Evolutionary conservation across 2,888 invertebrate genomes (phyloP).

Genomic region (Drosophila colorata): DNA sequence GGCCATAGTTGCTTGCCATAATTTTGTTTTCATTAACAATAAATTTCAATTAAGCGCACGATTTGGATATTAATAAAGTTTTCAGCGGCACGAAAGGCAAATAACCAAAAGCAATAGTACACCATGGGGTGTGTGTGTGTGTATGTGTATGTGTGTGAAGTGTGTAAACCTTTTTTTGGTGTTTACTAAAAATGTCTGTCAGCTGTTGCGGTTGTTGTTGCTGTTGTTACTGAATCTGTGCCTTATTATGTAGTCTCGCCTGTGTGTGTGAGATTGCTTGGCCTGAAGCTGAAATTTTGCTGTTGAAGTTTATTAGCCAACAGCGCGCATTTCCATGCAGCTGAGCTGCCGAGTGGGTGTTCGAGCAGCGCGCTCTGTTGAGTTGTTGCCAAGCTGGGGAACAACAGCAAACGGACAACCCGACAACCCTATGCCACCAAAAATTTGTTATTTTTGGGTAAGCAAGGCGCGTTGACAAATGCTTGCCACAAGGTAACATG

Average conservation of each 20-base stretch:
- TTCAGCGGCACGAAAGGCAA: slow-evolving; percentile 72
- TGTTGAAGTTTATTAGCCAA: slow-evolving; percentile 58
- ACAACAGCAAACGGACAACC: slow-evolving; percentile 4
- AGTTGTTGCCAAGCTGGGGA: slow-evolving; percentile 12
- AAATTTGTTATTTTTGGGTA: slow-evolving; percentile 17
- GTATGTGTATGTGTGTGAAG: slow-evolving; percentile 27
- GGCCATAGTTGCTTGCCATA: slow-evolving; percentile 63
- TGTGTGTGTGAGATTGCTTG: slow-evolving; percentile 9
- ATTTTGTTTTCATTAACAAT: slow-evolving; percentile 76
- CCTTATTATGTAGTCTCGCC: slow-evolving; percentile 18
- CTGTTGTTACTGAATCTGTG: slow-evolving; percentile 13
- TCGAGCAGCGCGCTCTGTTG: slow-evolving; percentile 36
- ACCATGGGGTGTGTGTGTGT: slow-evolving; percentile 7
- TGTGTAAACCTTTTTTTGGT: slow-evolving; percentile 55
- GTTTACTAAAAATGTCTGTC: slow-evolving; percentile 23
- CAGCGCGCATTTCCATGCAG: slow-evolving; percentile 35
- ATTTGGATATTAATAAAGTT: slow-evolving; percentile 78
- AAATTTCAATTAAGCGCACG: slow-evolving; percentile 81
- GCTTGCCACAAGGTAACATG: slow-evolving; percentile 49
- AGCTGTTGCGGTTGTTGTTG: slow-evolving; percentile 10
- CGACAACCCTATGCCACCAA: slow-evolving; percentile 22
- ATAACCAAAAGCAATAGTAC: slow-evolving; percentile 45
- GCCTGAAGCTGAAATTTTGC: slow-evolving; percentile 18
- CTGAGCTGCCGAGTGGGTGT: slow-evolving; percentile 53
- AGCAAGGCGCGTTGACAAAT: slow-evolving; percentile 60